Conservation (phyloP, 2,888 invertebrate species). For the Apeira syringaria region DNA sequence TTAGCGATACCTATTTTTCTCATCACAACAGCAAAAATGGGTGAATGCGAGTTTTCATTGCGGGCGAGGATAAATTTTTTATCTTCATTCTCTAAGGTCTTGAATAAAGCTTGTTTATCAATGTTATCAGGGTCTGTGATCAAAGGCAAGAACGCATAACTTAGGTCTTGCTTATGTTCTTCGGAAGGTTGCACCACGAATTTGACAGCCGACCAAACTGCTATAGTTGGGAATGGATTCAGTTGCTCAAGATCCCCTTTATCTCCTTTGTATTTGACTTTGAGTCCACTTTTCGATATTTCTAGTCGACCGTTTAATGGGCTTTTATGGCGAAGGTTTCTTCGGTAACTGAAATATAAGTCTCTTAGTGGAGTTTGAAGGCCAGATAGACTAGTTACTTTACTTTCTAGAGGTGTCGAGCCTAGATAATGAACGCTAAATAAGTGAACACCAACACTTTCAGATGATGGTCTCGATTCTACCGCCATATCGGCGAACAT, state of each 20-base stretch:
- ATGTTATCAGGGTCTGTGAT: slow-evolving; percentile 92
- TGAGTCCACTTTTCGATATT: slow-evolving; percentile 88
- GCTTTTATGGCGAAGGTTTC: slow-evolving; percentile 77
- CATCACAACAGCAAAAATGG: slow-evolving; percentile 96
- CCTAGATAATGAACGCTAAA: slow-evolving; percentile 93
- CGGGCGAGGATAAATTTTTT: slow-evolving; percentile 82
- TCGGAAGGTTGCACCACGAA: slow-evolving; percentile 88
- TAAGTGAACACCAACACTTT: slow-evolving; percentile 81
- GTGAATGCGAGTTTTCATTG: slow-evolving; percentile 88
- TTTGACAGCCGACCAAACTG: slow-evolving; percentile 96
- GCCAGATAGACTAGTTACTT: slow-evolving; percentile 92
- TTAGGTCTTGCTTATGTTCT: slow-evolving; percentile 77
- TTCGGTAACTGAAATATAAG: slow-evolving; percentile 86
- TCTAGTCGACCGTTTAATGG: slow-evolving; percentile 85
- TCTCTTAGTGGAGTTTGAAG: slow-evolving; percentile 91
- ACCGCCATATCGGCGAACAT: slow-evolving; percentile 91
- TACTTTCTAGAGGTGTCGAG: slow-evolving; percentile 89
- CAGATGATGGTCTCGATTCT: slow-evolving; percentile 72
- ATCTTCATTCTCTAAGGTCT: slow-evolving; percentile 77
- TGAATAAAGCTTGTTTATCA: slow-evolving; percentile 88
- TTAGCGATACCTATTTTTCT: slow-evolving; percentile 90
- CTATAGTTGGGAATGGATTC: slow-evolving; percentile 95
- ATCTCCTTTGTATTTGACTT: slow-evolving; percentile 87
- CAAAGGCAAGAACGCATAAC: slow-evolving; percentile 92
- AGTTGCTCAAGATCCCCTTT: slow-evolving; percentile 85